Base-by-base conservation (phyloP, 2,888 invertebrate species). In the Melieria omissa region DNA sequence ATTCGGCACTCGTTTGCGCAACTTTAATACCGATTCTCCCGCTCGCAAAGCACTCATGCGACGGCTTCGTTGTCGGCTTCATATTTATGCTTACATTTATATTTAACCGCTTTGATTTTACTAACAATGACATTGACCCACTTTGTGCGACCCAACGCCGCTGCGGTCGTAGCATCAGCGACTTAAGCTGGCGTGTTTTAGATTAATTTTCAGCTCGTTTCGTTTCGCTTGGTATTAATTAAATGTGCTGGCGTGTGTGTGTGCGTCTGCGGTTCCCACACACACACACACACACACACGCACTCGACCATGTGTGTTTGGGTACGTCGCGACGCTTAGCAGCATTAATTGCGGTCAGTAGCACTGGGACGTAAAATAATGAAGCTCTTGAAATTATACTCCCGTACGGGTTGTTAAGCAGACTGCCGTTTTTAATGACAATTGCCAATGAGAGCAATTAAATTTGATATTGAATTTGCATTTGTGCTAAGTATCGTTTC, bases 51-150 rank as follows among this genome's bases (percentile, higher is more conserved):
- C 1, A 16, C 16, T 16, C 16, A 16, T 16, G 16, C 16, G 16
- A 16, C 16, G 16, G 16, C 16, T 16, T 16, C 16, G 29, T 29
- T 29, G 29, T 29, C 29, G 29, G 29, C 29, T n/a, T n/a, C 29
- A 3, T 29, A 29, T 29, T 29, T 29, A 29, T 29, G 29, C 29
- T 29, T 29, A 29, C 29, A 29, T 29, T 65, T 57, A 65, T 58
- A 46, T 69, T 55, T 57, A 61, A 61, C 54, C 66, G n/a, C 49
- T 52, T 68, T 9, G 49, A 49, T 64, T 68, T 68, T 54, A 58
- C 66, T 68, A 72, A 70, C 62, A 72, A 73, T 84, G 82, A 82
- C 82, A 84, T 82, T 82, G 82, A 82, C 84, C 82, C 81, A 82
- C 74, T 78, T 83, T 73, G 44, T 8, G 49, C 49, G 12, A 49